These are phyloP conservation scores for Bombyx mori DNA, from an alignment of 1,140 invertebrate species.

Conservation along the genomic window ASM3026992v2 NC_085122.1:6555501-6556000, in stretches of 20 bases:
- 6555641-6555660: conserved; percentile 65
- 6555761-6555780: conserved; percentile 44
- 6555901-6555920: conserved; percentile 2
- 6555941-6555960: too few species aligned
- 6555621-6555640: conserved; percentile 44
- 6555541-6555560: too few species aligned
- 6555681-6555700: conserved; percentile 46
- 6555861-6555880: conserved; percentile 65
- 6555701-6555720: conserved; percentile 23
- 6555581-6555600: background rate
- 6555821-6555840: conserved; percentile 33
- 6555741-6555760: conserved; percentile 57
- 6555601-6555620: conserved; percentile 4
- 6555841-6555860: conserved; percentile 51
- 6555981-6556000: too few species aligned
- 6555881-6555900: conserved; percentile 21
- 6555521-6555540: too few species aligned
- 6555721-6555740: conserved; percentile 25
- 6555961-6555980: too few species aligned
- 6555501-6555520: too few species aligned
- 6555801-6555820: conserved; percentile 16
- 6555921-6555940: background rate
- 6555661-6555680: conserved; percentile 50
- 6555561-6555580: too few species aligned
- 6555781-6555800: conserved; percentile 52